Evolutionary conservation across 2,888 invertebrate species (phyloP).

Genomic region (Aphodius granarius): DNA sequence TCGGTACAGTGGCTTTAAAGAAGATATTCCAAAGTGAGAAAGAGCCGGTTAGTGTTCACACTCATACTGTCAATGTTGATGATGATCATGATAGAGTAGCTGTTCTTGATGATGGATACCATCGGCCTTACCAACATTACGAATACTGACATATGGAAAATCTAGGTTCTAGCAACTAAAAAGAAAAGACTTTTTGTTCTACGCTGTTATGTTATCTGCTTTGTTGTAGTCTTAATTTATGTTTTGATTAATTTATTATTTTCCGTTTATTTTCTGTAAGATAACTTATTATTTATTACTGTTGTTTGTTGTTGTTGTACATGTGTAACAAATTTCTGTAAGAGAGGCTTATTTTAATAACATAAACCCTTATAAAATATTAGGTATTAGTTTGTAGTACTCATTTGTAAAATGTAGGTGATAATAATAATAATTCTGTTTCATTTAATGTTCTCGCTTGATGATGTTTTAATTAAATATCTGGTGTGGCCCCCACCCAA

Average conservation of each 20-base stretch:
- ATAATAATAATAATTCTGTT: no score
- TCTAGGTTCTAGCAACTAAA: background rate
- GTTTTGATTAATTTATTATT: background rate
- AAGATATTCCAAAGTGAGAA: constrained; percentile 67
- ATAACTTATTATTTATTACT: background rate
- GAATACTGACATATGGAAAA: background rate
- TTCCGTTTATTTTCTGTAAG: background rate
- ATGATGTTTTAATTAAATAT: no score
- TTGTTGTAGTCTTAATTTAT: background rate
- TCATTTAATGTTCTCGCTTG: no score
- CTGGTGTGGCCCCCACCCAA: no score
- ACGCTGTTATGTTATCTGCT: background rate
- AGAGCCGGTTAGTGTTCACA: constrained; percentile 66
- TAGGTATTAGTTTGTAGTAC: no score
- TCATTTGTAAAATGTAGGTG: no score
- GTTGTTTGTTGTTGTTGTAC: no score
- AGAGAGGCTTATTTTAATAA: no score
- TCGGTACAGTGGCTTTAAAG: constrained; percentile 70
- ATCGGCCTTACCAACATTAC: constrained; percentile 20
- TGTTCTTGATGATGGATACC: constrained; percentile 26
- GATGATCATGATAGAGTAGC: constrained; percentile 41
- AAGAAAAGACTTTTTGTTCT: background rate
- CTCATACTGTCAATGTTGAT: constrained; percentile 55
- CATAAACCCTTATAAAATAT: no score
- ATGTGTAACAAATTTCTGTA: no score